These are phyloP conservation scores for Torymus auratus DNA, from an alignment of 2,888 invertebrate genomes.

Conservation along the genomic window DNA sequence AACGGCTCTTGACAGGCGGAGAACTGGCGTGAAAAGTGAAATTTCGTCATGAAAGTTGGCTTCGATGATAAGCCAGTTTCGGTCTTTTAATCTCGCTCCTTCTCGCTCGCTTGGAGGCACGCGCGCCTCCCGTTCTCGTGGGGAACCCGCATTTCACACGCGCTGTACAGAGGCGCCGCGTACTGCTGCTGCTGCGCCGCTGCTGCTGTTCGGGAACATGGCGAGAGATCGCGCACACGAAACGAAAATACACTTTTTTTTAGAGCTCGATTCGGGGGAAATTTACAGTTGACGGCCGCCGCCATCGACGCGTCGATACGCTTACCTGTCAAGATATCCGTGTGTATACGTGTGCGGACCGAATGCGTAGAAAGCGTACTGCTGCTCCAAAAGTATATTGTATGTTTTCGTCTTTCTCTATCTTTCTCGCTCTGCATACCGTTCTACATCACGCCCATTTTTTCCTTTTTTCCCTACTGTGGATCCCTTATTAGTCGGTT, in stretches of 20 bases:
- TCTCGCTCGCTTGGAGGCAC: neutral
- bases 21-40: conserved; percentile 47
- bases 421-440: too few relatives aligned
- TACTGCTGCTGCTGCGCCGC: conserved; percentile 17
- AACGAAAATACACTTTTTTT: conserved; percentile 46
- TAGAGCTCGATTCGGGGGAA: conserved; percentile 24
- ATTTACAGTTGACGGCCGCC: conserved; percentile 27
- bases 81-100: conserved; percentile 26
- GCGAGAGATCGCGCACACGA: conserved; percentile 36
- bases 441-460: neutral
- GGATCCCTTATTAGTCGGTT: neutral
- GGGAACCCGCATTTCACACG: conserved; percentile 47
- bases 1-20: neutral
- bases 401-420: neutral
- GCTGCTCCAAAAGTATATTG: conserved; percentile 12
- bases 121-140: neutral
- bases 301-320: neutral
- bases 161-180: conserved; percentile 31
- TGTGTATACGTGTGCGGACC: too few relatives aligned
- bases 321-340: conserved; percentile 4
- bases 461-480: neutral
- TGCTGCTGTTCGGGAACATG: conserved; percentile 40
- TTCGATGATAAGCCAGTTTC: conserved; percentile 54
- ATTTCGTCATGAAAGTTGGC: conserved; percentile 52
- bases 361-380: too few relatives aligned